Base-by-base conservation (phyloP, 2,888 invertebrate genomes). In the Apamea crenata region DNA sequence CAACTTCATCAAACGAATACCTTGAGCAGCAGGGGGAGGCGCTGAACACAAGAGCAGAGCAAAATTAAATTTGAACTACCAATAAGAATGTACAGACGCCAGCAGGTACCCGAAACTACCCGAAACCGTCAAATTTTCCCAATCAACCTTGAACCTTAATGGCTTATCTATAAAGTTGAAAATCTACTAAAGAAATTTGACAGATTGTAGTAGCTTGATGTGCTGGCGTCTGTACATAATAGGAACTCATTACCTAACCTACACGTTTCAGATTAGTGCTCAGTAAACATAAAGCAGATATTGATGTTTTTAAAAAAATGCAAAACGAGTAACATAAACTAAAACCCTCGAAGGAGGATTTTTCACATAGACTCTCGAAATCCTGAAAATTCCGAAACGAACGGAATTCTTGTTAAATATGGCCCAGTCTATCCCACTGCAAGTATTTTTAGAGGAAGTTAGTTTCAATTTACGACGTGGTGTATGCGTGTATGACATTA, bases 401-500 rank as follows among this genome's bases (percentile, higher is more conserved):
- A 21, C 12, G 18, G 18, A 63, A 78, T 40, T 29, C 12, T 61
- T 59, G 32, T 18, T 14, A n/a, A 16, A 47, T 40, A 32, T 59
- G 32, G 8, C 18, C 10, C 53, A 25, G 18, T 6, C 14, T 29
- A 18, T 25, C 56, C 29, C 2, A 16, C 18, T 68, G 25, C 50
- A 36, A 72, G 25, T 50, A 25, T n/a, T 67, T 61, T 61, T 32
- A 56, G n/a, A 56, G n/a, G 25, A 59, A 74, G 69, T 69, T 72
- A 65, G 44, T 61, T 61, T 5, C 21, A 56, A 77, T 81, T 59
- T 29, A 40, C 61, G 67, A 18, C 77, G 76, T 75, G 72, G 75
- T 80, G 56, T 81, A 56, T 74, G 84, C 70, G 75, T 80, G 56
- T 81, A 56, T 74, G 84, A 77, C 74, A 87, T 78, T 78, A 75